Percentiles rank a stretch among this genome's conserved stretches.
Evolutionary conservation across 1,140 invertebrate species (phyloP).

Genomic region (Gyrodactylus bullatarudis): DNA sequence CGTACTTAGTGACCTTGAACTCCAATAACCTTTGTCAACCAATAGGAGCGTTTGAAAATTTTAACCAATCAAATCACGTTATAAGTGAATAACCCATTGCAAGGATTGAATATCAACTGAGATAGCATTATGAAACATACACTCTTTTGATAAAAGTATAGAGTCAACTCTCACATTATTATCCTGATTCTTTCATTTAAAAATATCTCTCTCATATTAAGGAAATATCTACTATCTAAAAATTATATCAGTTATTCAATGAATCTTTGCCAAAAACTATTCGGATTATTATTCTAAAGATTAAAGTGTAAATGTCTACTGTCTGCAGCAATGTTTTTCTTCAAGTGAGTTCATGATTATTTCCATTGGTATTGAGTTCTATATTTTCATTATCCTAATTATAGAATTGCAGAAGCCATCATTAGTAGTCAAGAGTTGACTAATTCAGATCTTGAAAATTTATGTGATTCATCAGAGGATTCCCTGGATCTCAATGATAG

Average conservation of each 20-base stretch:
- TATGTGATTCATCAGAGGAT: too few relatives aligned
- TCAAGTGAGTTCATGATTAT: not conserved
- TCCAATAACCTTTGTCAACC: not conserved
- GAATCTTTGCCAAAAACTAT: not conserved
- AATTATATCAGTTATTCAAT: not conserved
- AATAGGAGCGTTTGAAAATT: not conserved
- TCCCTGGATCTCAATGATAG: too few relatives aligned
- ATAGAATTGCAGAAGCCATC: not conserved
- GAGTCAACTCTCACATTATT: not conserved
- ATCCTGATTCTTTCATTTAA: too few relatives aligned
- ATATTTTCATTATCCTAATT: not conserved
- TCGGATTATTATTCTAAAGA: too few relatives aligned
- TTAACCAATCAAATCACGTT: not conserved
- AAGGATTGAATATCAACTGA: not conserved
- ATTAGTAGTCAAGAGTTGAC: not conserved
- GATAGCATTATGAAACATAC: not conserved
- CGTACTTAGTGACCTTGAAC: not conserved
- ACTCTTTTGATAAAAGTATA: not conserved
- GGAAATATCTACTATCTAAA: too few relatives aligned
- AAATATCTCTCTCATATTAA: too few relatives aligned
- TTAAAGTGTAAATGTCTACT: too few relatives aligned
- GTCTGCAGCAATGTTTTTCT: not conserved
- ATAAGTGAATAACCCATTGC: not conserved
- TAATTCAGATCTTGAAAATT: not conserved
- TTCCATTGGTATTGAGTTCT: not conserved